These are phyloP conservation scores for Bovichtus variegatus DNA, from an alignment of 2,797 vertebrate species.

Conservation along the genomic window DNA sequence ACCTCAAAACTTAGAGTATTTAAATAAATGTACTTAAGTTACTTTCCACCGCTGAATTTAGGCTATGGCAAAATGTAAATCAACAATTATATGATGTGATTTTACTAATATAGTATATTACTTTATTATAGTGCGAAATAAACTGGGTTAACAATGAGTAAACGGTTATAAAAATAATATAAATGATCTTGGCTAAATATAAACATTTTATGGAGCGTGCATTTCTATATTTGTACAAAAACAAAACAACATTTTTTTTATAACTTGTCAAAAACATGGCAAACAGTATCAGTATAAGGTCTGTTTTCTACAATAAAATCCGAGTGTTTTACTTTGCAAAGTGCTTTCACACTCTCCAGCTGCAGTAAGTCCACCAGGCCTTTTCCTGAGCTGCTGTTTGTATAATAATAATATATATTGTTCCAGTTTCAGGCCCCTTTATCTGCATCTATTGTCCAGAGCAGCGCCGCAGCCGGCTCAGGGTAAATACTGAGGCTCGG, in stretches of 20 bases:
- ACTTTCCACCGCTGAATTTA: background rate
- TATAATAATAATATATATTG: constrained; percentile 16
- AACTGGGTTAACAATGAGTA: too few relatives aligned
- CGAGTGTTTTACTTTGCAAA: background rate
- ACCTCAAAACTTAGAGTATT: too few relatives aligned
- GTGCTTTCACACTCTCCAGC: background rate
- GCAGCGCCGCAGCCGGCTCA: background rate
- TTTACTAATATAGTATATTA: too few relatives aligned
- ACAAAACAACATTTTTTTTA: too few relatives aligned
- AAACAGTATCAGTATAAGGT: background rate
- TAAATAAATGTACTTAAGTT: too few relatives aligned
- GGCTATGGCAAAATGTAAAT: background rate
- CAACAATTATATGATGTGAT: too few relatives aligned
- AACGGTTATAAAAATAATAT: too few relatives aligned
- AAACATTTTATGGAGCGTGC: too few relatives aligned
- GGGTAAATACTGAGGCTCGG: constrained; percentile 7
- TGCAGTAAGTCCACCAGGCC: background rate
- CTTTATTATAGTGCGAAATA: too few relatives aligned
- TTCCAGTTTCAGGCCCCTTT: background rate
- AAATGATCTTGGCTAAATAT: too few relatives aligned
- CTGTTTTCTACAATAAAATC: too few relatives aligned
- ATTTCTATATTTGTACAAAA: background rate
- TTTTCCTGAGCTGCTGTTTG: constrained; percentile 6
- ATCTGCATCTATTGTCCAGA: constrained; percentile 15
- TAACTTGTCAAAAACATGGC: too few relatives aligned